A percentile compares a stretch with the other conserved stretches of the same genome.
Evolutionary conservation across 1,140 invertebrate species (phyloP).

Genomic region (Dinoponera quadriceps): DNA sequence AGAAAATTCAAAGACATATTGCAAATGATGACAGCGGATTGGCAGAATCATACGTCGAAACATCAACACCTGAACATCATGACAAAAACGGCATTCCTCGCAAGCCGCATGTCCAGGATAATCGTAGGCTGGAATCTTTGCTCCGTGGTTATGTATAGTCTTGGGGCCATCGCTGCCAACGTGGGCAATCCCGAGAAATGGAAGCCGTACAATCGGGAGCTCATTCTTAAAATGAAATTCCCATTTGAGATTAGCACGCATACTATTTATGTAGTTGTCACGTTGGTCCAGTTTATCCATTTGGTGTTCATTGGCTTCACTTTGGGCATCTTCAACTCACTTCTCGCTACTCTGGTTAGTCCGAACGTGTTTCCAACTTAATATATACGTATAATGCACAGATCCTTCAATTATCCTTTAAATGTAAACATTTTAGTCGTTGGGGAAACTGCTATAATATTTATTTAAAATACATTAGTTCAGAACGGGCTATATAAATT

Average conservation of each 20-base stretch:
- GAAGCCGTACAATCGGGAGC: neutral
- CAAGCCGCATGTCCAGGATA: neutral
- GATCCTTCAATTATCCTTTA: too few relatives aligned
- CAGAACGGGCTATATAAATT: too few relatives aligned
- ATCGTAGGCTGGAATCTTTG: constrained; percentile 6
- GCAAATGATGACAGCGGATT: too few relatives aligned
- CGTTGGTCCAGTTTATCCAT: constrained; percentile 4
- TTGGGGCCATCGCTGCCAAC: neutral
- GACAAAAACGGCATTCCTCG: neutral
- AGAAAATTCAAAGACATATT: too few relatives aligned
- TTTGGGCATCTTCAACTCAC: neutral
- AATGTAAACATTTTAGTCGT: too few relatives aligned
- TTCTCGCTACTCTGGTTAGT: constrained; percentile 31
- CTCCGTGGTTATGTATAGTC: constrained; percentile 3
- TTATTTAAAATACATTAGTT: too few relatives aligned
- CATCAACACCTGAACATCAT: neutral
- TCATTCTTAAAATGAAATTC: constrained; percentile 25
- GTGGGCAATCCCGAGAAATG: too few relatives aligned
- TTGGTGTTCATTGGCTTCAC: neutral
- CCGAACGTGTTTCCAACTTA: too few relatives aligned
- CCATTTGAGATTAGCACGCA: constrained; percentile 17
- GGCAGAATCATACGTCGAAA: too few relatives aligned
- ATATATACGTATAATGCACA: too few relatives aligned
- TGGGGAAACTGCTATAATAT: too few relatives aligned
- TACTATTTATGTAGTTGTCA: neutral